Evolutionary conservation across 2,797 vertebrate genomes (phyloP).

Genomic region (Danio aesculapii): DNA sequence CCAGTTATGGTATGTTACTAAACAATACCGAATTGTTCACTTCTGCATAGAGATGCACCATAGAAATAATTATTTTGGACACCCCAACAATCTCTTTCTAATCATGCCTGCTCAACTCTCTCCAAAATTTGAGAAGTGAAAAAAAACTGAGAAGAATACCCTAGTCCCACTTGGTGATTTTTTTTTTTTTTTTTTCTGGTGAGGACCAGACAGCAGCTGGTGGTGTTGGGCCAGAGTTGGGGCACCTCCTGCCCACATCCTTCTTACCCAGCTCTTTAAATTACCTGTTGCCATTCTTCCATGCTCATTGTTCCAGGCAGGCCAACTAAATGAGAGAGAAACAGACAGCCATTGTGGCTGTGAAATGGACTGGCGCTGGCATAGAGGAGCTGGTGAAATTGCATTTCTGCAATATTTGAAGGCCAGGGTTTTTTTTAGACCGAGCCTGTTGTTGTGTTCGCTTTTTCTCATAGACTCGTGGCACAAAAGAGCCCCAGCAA

Average conservation of each 20-base stretch:
- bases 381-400: constrained; percentile 81
- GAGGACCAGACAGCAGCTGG: constrained; percentile 41
- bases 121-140: too few species aligned
- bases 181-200: background rate
- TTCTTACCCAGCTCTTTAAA: constrained; percentile 68
- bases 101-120: background rate
- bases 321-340: constrained; percentile 67
- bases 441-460: constrained; percentile 72
- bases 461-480: constrained; percentile 68
- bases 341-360: constrained; percentile 70
- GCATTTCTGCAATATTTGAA: constrained; percentile 78
- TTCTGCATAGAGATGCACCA: too few species aligned
- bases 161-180: background rate
- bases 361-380: constrained; percentile 71
- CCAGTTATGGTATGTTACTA: too few species aligned
- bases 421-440: constrained; percentile 72
- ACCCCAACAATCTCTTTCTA: background rate
- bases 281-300: constrained; percentile 77
- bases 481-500: constrained; percentile 78
- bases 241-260: constrained; percentile 57
- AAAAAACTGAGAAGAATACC: background rate
- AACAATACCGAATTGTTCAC: too few species aligned
- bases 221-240: constrained; percentile 47
- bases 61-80: too few species aligned
- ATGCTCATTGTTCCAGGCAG: constrained; percentile 71